These are phyloP conservation scores for Hyaena hyaena DNA, from an alignment of 2,113 vertebrate genomes.

Conservation along the genomic window DNA sequence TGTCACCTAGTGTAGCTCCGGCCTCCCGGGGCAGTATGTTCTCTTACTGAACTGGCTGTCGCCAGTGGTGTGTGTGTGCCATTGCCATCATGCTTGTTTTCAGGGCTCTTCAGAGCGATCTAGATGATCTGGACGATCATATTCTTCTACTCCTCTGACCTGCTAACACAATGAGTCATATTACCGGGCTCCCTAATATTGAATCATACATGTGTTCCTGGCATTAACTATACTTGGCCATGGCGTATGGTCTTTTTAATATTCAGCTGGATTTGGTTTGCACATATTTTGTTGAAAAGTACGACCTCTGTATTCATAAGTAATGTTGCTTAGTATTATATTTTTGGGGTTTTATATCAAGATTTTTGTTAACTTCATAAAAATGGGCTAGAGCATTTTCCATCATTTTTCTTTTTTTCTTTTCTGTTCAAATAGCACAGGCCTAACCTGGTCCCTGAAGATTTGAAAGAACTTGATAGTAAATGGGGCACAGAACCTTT, in stretches of 20 bases:
- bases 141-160: background rate
- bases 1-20: background rate
- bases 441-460: slow-evolving; percentile 11
- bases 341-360: slow-evolving; percentile 29
- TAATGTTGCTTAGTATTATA: background rate
- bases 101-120: background rate
- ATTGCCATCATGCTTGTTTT: background rate
- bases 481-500: background rate
- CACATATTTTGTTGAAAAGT: slow-evolving; percentile 52
- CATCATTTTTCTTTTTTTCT: background rate
- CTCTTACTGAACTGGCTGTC: background rate
- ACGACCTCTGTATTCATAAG: background rate
- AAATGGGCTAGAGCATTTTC: background rate
- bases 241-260: slow-evolving; percentile 21
- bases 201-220: slow-evolving; percentile 31
- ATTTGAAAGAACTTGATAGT: background rate
- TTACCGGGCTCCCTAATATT: slow-evolving; percentile 7
- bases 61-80: background rate
- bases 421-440: slow-evolving; percentile 20
- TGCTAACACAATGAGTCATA: background rate
- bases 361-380: slow-evolving; percentile 45
- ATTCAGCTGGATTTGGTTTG: slow-evolving; percentile 60
- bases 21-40: background rate
- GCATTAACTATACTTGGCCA: slow-evolving; percentile 32
- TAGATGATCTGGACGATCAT: background rate